These are phyloP conservation scores for Apotomis turbidana DNA, from an alignment of 2,888 invertebrate species.

Conservation along the genomic window DNA sequence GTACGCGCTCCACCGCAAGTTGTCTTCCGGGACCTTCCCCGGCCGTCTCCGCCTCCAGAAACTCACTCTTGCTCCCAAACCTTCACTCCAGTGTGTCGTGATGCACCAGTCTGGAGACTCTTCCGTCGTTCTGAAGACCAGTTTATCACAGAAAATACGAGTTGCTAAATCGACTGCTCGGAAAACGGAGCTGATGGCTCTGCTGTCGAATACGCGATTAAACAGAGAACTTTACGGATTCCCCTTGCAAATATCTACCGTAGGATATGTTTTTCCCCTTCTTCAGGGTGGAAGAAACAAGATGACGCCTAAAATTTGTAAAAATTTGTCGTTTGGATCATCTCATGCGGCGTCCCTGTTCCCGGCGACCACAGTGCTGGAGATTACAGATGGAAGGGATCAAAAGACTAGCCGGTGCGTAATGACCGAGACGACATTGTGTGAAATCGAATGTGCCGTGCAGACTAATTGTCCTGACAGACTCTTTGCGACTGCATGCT, in stretches of 20 bases:
- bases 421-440: conserved; percentile 37
- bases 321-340: conserved; percentile 7
- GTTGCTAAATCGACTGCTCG: conserved; percentile 47
- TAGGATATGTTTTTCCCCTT: conserved; percentile 65
- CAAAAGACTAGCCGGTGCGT: conserved; percentile 49
- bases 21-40: conserved; percentile 61
- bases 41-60: conserved; percentile 66
- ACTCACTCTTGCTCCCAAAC: conserved; percentile 66
- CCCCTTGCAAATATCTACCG: conserved; percentile 67
- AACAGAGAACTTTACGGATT: conserved; percentile 59
- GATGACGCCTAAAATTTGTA: conserved; percentile 19
- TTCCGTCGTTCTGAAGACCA: conserved; percentile 59
- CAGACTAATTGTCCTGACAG: not conserved
- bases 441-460: conserved; percentile 4
- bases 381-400: conserved; percentile 39
- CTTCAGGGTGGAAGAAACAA: conserved; percentile 27
- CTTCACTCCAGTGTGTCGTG: conserved; percentile 61
- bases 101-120: conserved; percentile 68
- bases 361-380: conserved; percentile 38
- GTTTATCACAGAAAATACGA: conserved; percentile 53
- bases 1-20: conserved; percentile 57
- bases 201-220: conserved; percentile 54
- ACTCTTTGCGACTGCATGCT: not conserved
- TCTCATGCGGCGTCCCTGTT: not conserved
- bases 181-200: conserved; percentile 53